phyloP scores from a whole-genome alignment of 2,888 invertebrate genomes.

The Gortyna flavago region DNA sequence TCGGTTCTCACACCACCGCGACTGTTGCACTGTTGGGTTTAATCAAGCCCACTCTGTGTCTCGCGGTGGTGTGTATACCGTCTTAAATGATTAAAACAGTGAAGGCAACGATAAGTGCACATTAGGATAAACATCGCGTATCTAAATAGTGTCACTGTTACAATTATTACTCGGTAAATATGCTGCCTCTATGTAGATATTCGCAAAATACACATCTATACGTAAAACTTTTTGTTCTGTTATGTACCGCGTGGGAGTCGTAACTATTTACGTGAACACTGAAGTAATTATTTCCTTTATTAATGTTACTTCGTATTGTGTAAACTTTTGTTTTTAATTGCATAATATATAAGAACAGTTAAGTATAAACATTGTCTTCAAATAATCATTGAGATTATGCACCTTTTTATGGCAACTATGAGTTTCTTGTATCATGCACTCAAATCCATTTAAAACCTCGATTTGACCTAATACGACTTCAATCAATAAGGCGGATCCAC shows the following conservation, averaged over 20 bases:
- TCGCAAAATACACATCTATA: constrained; percentile 88
- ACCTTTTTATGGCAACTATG: constrained; percentile 9
- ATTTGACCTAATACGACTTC: background rate
- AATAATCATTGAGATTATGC: constrained; percentile 12
- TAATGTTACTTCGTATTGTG: constrained; percentile 54
- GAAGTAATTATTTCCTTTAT: constrained; percentile 61
- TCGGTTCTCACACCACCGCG: constrained; percentile 44
- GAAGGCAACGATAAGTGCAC: constrained; percentile 82
- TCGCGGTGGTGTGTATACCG: constrained; percentile 33
- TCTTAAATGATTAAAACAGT: constrained; percentile 68
- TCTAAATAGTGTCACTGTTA: constrained; percentile 76
- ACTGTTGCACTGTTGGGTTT: background rate
- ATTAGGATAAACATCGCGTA: constrained; percentile 77
- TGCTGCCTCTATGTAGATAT: constrained; percentile 88
- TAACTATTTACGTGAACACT: constrained; percentile 45
- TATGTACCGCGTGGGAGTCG: constrained; percentile 74
- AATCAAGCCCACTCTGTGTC: too few species aligned
- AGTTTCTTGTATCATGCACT: constrained; percentile 6
- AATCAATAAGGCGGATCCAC: background rate
- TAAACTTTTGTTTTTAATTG: constrained; percentile 12
- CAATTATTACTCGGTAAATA: constrained; percentile 83
- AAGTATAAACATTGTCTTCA: background rate
- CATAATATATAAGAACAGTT: background rate
- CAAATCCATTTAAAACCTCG: background rate
- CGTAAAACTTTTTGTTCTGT: constrained; percentile 72